Conservation (phyloP, 2,888 invertebrate genomes). For the Acrobasis consociella region DNA sequence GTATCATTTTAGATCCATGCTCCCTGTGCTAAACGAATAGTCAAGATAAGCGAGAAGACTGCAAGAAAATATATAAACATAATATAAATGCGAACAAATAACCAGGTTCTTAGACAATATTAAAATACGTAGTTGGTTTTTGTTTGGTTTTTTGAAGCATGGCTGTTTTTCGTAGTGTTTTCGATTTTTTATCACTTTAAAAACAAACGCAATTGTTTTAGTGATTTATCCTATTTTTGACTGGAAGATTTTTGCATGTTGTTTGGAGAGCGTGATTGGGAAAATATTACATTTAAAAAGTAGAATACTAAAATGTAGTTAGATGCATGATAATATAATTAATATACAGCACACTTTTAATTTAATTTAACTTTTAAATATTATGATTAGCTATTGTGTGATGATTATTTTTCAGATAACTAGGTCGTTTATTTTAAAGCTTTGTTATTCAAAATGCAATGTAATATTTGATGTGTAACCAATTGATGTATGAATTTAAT, state of each 20-base stretch:
- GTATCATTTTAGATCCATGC: slow-evolving; percentile 87
- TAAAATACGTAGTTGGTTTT: slow-evolving; percentile 62
- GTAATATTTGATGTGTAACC: too few species aligned
- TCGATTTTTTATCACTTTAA: slow-evolving; percentile 25
- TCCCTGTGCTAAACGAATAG: slow-evolving; percentile 92
- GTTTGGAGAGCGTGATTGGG: background rate
- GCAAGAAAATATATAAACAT: slow-evolving; percentile 63
- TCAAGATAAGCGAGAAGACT: slow-evolving; percentile 79
- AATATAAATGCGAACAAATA: slow-evolving; percentile 50
- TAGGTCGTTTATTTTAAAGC: too few species aligned
- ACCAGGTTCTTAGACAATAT: slow-evolving; percentile 66
- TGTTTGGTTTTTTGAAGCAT: slow-evolving; percentile 38
- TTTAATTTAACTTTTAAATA: too few species aligned
- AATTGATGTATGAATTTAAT: too few species aligned
- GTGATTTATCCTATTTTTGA: slow-evolving; percentile 12
- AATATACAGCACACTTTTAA: too few species aligned
- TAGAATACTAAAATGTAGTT: background rate
- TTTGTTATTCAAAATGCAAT: too few species aligned
- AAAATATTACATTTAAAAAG: too few species aligned
- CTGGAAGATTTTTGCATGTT: slow-evolving; percentile 17
- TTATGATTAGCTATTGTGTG: too few species aligned
- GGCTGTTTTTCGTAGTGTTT: slow-evolving; percentile 31
- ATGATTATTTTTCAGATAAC: too few species aligned
- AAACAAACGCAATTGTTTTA: slow-evolving; percentile 8
- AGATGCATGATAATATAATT: background rate